phyloP scores from a whole-genome alignment of 2,113 vertebrate genomes.

The Pollachius pollachius region DNA sequence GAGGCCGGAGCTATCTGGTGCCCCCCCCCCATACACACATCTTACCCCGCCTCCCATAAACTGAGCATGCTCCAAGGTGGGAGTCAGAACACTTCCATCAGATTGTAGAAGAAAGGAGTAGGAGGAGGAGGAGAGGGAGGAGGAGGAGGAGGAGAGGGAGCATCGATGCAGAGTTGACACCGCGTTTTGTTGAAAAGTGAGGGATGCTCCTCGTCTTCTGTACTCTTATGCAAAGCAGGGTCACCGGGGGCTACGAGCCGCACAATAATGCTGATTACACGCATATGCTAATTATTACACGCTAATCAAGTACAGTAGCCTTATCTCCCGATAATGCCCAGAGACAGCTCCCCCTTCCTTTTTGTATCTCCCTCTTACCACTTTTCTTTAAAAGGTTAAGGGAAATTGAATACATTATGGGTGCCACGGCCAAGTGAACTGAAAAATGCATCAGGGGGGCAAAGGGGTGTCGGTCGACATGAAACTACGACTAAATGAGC shows the following conservation, averaged over 20 bases:
- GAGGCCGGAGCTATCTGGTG: conserved; percentile 20
- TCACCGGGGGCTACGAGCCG: conserved; percentile 70
- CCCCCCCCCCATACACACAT: not conserved
- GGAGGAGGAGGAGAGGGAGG: conserved; percentile 22
- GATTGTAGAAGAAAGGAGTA: conserved; percentile 53
- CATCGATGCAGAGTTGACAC: conserved; percentile 70
- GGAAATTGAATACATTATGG: conserved; percentile 64
- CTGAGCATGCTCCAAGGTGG: conserved; percentile 43
- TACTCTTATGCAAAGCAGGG: conserved; percentile 80
- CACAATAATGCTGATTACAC: conserved; percentile 86
- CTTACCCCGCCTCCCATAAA: not conserved
- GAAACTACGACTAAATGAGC: conserved; percentile 47
- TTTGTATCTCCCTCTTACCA: not conserved
- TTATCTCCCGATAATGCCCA: conserved; percentile 69
- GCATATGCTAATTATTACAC: conserved; percentile 83
- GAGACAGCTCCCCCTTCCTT: conserved; percentile 57
- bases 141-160: conserved; percentile 15
- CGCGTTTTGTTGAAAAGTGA: conserved; percentile 62
- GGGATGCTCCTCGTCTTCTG: conserved; percentile 70
- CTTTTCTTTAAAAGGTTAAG: conserved; percentile 56
- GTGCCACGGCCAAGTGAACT: conserved; percentile 28
- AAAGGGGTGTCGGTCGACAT: conserved; percentile 66
- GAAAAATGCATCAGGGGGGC: conserved; percentile 39
- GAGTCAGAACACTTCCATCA: conserved; percentile 48
- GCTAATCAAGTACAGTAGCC: conserved; percentile 82